Evolutionary conservation across 2,797 vertebrate genomes (phyloP).

Genomic region (Pristis pectinata): DNA sequence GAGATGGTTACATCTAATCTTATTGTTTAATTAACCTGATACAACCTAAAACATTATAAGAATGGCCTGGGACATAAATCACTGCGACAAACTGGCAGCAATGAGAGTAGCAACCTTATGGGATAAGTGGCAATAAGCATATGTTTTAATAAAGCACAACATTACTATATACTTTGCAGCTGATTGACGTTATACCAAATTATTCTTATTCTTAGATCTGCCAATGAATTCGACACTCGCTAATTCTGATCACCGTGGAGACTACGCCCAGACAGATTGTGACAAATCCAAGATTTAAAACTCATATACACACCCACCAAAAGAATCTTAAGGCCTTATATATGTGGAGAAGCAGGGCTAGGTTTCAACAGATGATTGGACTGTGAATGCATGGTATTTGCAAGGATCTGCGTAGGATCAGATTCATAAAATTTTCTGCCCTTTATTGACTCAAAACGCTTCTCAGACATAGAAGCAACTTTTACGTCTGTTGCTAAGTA

Average conservation of each 20-base stretch:
- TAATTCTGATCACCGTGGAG: background rate
- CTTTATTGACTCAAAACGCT: background rate
- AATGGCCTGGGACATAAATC: background rate
- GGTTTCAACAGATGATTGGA: background rate
- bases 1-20: background rate
- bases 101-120: background rate
- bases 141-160: background rate
- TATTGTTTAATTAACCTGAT: background rate
- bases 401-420: background rate
- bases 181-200: background rate
- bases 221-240: background rate
- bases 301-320: background rate
- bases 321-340: background rate
- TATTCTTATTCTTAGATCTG: background rate
- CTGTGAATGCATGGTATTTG: background rate
- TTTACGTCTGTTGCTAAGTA: constrained; percentile 55
- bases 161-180: background rate
- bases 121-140: background rate
- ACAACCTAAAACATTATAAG: background rate
- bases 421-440: background rate
- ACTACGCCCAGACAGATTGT: background rate
- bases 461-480: background rate
- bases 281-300: background rate
- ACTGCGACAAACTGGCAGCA: background rate
- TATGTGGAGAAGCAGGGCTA: background rate